Conservation (phyloP, 2,888 invertebrate genomes). For the Idaea dimidiata region DNA sequence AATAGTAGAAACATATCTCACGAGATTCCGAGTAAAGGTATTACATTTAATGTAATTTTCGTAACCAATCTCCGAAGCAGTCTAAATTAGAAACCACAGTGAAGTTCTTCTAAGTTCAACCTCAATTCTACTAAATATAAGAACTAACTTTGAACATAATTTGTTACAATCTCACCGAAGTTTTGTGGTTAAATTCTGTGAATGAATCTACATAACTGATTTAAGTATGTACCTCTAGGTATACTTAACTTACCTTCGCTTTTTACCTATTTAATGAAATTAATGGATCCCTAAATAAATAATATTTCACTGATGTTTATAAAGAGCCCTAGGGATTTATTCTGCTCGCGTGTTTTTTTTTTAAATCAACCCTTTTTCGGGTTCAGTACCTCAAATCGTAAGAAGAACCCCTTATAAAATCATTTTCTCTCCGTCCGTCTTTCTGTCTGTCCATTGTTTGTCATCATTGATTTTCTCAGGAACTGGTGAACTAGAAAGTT, state of each 20-base stretch:
- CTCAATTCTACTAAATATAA: not conserved
- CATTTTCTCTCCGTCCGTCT: too few species aligned
- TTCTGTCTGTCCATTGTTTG: too few species aligned
- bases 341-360: too few species aligned
- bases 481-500: too few species aligned
- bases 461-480: too few species aligned
- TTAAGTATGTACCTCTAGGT: not conserved
- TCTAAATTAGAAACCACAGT: not conserved
- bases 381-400: too few species aligned
- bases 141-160: conserved; percentile 1
- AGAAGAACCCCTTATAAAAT: too few species aligned
- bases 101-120: not conserved
- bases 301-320: too few species aligned
- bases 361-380: too few species aligned
- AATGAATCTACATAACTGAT: conserved; percentile 1
- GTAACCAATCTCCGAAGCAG: not conserved
- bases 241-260: not conserved
- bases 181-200: not conserved
- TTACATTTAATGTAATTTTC: not conserved
- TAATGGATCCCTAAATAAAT: not conserved
- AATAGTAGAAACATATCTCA: too few species aligned
- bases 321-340: too few species aligned
- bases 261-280: not conserved
- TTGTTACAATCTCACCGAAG: not conserved
- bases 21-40: not conserved